Conservation (phyloP, 2,888 invertebrate species). For the Biston stratarius region DNA sequence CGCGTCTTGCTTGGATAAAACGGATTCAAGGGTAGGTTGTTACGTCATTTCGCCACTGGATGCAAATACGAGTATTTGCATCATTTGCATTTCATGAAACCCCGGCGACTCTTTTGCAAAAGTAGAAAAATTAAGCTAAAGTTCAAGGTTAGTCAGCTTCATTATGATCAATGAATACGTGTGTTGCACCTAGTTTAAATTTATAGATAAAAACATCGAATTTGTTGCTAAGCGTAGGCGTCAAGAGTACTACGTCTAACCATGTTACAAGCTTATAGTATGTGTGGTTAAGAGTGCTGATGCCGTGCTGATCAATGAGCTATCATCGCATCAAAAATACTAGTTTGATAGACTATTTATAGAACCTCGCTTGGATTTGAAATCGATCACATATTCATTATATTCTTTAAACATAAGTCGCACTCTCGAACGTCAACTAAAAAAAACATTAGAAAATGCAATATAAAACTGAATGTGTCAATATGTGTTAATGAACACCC, state of each 20-base stretch:
- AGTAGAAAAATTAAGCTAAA: neutral
- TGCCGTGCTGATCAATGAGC: too few species aligned
- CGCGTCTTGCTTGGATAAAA: neutral
- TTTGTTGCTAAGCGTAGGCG: neutral
- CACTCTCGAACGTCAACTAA: too few species aligned
- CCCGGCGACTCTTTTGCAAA: slow-evolving; percentile 1
- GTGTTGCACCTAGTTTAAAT: neutral
- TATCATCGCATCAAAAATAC: too few species aligned
- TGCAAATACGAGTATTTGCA: slow-evolving; percentile 6
- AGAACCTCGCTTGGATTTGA: too few species aligned
- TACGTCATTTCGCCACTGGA: slow-evolving; percentile 7
- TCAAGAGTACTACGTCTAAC: neutral
- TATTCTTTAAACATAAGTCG: too few species aligned
- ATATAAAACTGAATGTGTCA: neutral
- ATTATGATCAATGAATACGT: neutral
- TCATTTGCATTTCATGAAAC: slow-evolving; percentile 19
- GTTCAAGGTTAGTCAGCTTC: slow-evolving; percentile 12
- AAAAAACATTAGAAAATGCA: neutral
- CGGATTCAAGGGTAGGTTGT: slow-evolving; percentile 6
- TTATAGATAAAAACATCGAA: neutral
- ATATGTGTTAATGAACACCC: too few species aligned
- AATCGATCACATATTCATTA: too few species aligned
- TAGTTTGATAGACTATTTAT: too few species aligned
- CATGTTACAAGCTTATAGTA: neutral
- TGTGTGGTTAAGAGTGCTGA: too few species aligned